A percentile compares a stretch with the other conserved stretches of the same genome.
These are phyloP conservation scores for Haliclona indistincta DNA, from an alignment of 37 sponge, comb jelly and placozoan species.

Conservation along the genomic window DNA sequence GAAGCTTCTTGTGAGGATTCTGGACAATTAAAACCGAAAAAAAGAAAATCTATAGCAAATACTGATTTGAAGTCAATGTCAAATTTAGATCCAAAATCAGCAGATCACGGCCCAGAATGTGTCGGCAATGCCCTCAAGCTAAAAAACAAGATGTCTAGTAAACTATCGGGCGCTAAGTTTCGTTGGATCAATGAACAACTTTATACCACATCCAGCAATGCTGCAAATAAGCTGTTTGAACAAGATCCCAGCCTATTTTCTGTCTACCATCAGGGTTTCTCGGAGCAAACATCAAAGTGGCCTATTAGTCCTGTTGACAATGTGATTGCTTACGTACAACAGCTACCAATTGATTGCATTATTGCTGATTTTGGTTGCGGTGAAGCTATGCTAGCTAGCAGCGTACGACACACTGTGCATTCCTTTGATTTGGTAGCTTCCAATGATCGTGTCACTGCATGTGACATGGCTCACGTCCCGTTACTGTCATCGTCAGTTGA, in stretches of 20 bases:
- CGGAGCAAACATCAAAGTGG: slow-evolving; percentile 86
- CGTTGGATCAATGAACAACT: slow-evolving; percentile 95
- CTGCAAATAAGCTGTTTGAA: slow-evolving; percentile 77
- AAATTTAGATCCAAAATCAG: too few relatives aligned
- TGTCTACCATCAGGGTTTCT: slow-evolving; percentile 88
- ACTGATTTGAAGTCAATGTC: too few relatives aligned
- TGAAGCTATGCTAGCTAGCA: slow-evolving; percentile 76
- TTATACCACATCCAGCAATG: slow-evolving; percentile 70
- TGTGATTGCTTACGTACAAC: slow-evolving; percentile 64
- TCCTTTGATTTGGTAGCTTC: slow-evolving; percentile 92
- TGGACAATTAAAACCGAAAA: too few relatives aligned
- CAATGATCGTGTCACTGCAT: slow-evolving; percentile 76
- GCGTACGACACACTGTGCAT: slow-evolving; percentile 72
- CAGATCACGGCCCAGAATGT: too few relatives aligned
- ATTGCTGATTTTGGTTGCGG: slow-evolving; percentile 98
- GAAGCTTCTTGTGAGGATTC: too few relatives aligned
- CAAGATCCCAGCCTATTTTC: slow-evolving; percentile 76
- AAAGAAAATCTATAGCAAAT: too few relatives aligned
- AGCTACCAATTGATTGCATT: slow-evolving; percentile 42
- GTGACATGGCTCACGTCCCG: slow-evolving; percentile 92
- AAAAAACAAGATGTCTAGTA: slow-evolving; percentile 38
- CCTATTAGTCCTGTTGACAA: slow-evolving; percentile 88
- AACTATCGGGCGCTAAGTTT: slow-evolving; percentile 78
- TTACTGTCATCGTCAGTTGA: slow-evolving; percentile 65
- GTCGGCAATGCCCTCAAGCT: too few relatives aligned